Conservation (phyloP, 2,113 vertebrate genomes). For the Bostrychus sinensis region DNA sequence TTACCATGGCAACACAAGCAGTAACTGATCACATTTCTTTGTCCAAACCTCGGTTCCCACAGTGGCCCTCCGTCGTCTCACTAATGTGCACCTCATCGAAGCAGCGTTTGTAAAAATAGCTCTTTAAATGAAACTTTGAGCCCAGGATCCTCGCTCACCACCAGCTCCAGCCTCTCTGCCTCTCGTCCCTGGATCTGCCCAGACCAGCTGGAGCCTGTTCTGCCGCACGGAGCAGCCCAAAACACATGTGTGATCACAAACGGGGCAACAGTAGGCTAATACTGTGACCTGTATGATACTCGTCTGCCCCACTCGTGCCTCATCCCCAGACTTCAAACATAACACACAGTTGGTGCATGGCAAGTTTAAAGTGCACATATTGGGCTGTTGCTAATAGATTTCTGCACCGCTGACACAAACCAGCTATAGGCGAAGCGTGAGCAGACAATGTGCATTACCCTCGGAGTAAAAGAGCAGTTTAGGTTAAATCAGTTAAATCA, state of each 20-base stretch:
- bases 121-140: constrained; percentile 45
- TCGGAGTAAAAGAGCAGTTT: no score
- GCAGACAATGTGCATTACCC: no score
- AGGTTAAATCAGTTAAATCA: no score
- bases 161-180: constrained; percentile 39
- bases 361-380: background rate
- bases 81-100: constrained; percentile 65
- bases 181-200: constrained; percentile 57
- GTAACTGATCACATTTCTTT: constrained; percentile 27
- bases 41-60: constrained; percentile 35
- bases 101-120: constrained; percentile 64
- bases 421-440: no score
- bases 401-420: no score
- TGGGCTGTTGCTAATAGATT: no score
- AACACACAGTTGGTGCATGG: background rate
- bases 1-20: constrained; percentile 1
- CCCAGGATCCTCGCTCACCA: constrained; percentile 36
- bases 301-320: no score
- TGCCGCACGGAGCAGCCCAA: constrained; percentile 65
- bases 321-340: constrained; percentile 1
- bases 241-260: constrained; percentile 68
- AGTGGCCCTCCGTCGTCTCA: constrained; percentile 29
- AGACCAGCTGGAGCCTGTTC: constrained; percentile 74
- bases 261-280: constrained; percentile 39
- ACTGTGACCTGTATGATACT: constrained; percentile 41